Evolutionary conservation across 1,140 invertebrate genomes (phyloP), one percentile per base, ranked within the genome.

Genomic region (Apolygus lucorum): DNA sequence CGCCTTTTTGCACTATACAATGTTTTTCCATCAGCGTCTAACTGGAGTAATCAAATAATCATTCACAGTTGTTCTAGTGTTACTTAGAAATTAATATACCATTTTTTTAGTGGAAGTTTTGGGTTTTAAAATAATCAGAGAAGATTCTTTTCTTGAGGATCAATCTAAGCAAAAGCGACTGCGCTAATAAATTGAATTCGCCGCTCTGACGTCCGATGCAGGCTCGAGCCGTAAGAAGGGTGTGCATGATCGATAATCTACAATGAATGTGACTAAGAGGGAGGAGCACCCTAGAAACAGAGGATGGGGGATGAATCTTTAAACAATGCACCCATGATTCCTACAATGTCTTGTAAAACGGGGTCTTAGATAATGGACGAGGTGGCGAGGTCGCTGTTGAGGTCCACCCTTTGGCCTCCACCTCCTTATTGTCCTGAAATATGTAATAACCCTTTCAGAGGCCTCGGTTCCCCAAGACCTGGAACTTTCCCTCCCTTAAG

Each of bases 381-480:
- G 63, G 63, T 64, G 63, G 63, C 24, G 28, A 64, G 28, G 28
- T 59, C 22, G 54, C 54, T 21, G 8, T 21, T 26, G 28, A 28
- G 26, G 63, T 8, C 27, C 13, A 64, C 14, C 28, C 63, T 59
- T 26, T 28, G 28, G 28, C 24, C 25, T 14, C 24, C 24, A 29
- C 24, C 24, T 27, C 25, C 28, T 28, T 22, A 64, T 64, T 64
- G 63, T 64, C 63, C 27, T 64, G 26, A 64, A 64, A 64, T 64
- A 64, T 64, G 63, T 64, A 64, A 64, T 64, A 64, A 64, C 63
- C 63, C 63, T 64, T 64, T 64, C 63, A 64, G 54, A 59, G 54
- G 54, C 22, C 34, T 42, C n/a, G n/a, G n/a, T 8, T 42, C 34
- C 34, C 34, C 17, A 42, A 42, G 34, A 42, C 34, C 17, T 8